Evolutionary conservation across 30 jellyfish, hydroid and myxozoan genomes (phyloP).

Genomic region (Aurelia coerulea): DNA sequence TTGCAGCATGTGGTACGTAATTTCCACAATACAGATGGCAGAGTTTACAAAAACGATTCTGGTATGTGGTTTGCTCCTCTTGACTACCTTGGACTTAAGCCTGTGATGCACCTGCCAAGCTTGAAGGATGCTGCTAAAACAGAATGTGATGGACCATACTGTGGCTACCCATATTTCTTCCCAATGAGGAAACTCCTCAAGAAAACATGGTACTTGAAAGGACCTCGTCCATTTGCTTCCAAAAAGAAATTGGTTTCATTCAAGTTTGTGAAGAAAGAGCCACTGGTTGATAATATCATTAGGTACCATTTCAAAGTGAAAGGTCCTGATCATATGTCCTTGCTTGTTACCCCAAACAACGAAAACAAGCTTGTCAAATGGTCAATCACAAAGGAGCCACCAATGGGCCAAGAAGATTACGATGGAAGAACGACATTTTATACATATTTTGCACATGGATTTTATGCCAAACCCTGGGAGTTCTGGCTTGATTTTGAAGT

Average conservation of each 20-base stretch:
- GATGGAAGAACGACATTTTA: constrained; percentile 69
- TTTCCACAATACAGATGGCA: constrained; percentile 77
- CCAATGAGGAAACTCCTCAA: constrained; percentile 69
- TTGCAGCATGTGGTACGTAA: constrained; percentile 84
- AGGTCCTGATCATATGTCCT: constrained; percentile 91
- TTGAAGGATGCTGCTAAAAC: constrained; percentile 57
- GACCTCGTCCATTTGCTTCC: constrained; percentile 50
- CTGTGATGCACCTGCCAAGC: constrained; percentile 60
- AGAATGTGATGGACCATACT: constrained; percentile 89
- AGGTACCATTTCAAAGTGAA: constrained; percentile 32
- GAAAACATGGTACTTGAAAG: constrained; percentile 70
- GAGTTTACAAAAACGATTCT: constrained; percentile 81
- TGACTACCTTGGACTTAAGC: constrained; percentile 80
- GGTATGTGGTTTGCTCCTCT: constrained; percentile 95
- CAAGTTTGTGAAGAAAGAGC: constrained; percentile 33
- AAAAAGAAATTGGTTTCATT: constrained; percentile 40
- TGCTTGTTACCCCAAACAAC: constrained; percentile 64
- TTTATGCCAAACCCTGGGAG: constrained; percentile 83
- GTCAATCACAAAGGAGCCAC: constrained; percentile 82
- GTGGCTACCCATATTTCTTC: constrained; percentile 85
- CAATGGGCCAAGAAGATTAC: constrained; percentile 59
- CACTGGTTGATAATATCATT: constrained; percentile 12
- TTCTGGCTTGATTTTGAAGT: constrained; percentile 95
- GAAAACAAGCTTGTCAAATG: constrained; percentile 60
- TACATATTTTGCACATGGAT: constrained; percentile 82